Evolutionary conservation across 2,888 invertebrate species (phyloP).

Genomic region (Lymantria monacha): DNA sequence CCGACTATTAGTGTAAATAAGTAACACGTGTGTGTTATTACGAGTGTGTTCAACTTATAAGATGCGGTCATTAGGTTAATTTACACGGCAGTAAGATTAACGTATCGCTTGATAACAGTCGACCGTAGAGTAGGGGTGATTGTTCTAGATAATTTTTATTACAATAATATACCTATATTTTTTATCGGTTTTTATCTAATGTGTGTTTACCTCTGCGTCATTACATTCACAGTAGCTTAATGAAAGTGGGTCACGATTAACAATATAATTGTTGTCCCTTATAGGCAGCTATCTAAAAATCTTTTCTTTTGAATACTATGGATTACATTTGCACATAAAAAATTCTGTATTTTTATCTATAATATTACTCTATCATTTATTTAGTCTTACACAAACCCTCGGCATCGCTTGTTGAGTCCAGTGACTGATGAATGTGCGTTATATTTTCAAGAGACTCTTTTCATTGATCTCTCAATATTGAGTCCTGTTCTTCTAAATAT

Average conservation of each 20-base stretch:
- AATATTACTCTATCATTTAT: too few relatives aligned
- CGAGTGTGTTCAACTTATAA: neutral
- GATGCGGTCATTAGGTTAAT: neutral
- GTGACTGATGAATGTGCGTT: too few relatives aligned
- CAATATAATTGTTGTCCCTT: conserved; percentile 1
- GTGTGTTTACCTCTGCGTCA: conserved; percentile 21
- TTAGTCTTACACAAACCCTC: too few relatives aligned
- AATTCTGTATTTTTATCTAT: too few relatives aligned
- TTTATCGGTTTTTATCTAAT: conserved; percentile 30
- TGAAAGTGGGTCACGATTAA: conserved; percentile 11
- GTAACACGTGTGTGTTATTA: neutral
- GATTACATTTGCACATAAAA: too few relatives aligned
- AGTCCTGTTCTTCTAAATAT: too few relatives aligned
- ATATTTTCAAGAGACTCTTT: too few relatives aligned
- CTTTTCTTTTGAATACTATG: too few relatives aligned
- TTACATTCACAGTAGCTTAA: conserved; percentile 14
- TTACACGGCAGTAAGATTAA: conserved; percentile 11
- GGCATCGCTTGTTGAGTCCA: too few relatives aligned
- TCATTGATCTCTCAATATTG: too few relatives aligned
- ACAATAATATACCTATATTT: conserved; percentile 24
- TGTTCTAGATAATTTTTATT: conserved; percentile 37
- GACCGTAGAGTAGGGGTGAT: conserved; percentile 46
- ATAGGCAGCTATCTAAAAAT: neutral
- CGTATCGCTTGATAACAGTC: conserved; percentile 26
- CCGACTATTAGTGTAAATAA: too few relatives aligned